Evolutionary conservation across 2,888 invertebrate genomes (phyloP).

Genomic region (Rotaria sp.): DNA sequence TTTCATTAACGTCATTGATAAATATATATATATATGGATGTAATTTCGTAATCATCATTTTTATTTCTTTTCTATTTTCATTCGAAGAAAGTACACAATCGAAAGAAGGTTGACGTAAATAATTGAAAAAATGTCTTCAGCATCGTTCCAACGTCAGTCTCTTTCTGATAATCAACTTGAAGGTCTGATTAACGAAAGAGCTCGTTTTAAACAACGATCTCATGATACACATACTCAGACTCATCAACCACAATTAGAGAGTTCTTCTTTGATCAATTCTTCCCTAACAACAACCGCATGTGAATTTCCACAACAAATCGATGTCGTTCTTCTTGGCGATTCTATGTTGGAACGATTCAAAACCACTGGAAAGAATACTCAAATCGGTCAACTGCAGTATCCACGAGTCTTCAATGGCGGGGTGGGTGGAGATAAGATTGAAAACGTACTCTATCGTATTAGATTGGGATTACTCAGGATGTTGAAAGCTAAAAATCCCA

Average conservation of each 20-base stretch:
- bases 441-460: not conserved
- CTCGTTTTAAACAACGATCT: not conserved
- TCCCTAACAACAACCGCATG: not conserved
- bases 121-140: not conserved
- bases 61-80: too few relatives aligned
- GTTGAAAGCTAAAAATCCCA: not conserved
- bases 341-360: not conserved
- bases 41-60: too few relatives aligned
- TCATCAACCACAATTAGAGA: not conserved
- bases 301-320: not conserved
- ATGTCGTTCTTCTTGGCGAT: slow-evolving; percentile 6
- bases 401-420: not conserved
- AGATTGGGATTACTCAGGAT: not conserved
- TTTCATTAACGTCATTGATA: too few relatives aligned
- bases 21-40: too few relatives aligned
- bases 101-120: too few relatives aligned
- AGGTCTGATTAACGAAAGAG: not conserved
- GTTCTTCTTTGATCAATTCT: not conserved
- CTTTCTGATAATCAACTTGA: not conserved
- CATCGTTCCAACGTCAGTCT: not conserved
- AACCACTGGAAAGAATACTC: not conserved
- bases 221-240: not conserved
- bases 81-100: too few relatives aligned
- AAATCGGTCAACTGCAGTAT: not conserved
- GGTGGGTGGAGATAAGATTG: not conserved